These are phyloP conservation scores for Dipodomys ordii DNA, from an alignment of 2,113 vertebrate species.

Conservation along the genomic window DNA sequence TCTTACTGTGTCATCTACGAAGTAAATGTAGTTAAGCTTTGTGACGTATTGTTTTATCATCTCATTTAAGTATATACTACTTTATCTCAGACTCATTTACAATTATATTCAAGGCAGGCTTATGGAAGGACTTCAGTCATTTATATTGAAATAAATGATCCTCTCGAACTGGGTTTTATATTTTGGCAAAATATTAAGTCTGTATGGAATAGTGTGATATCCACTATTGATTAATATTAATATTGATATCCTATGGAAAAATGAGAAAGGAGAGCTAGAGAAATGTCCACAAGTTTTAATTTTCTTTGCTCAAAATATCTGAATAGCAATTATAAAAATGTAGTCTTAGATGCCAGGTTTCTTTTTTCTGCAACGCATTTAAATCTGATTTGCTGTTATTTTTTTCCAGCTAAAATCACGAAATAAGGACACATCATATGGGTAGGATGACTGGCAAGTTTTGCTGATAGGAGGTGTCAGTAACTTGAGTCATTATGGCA, in stretches of 20 bases:
- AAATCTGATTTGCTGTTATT: neutral
- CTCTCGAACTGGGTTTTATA: neutral
- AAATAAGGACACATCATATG: neutral
- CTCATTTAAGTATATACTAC: neutral
- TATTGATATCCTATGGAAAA: neutral
- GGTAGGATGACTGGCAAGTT: neutral
- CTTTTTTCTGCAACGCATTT: neutral
- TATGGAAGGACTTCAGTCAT: neutral
- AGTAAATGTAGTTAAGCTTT: neutral
- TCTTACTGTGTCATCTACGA: accelerated
- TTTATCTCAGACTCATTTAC: neutral
- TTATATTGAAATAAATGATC: neutral
- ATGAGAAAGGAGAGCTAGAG: neutral
- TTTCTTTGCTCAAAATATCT: slow-evolving; percentile 12
- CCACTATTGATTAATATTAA: neutral
- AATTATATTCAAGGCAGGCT: neutral
- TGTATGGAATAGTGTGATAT: neutral
- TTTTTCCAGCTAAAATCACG: slow-evolving; percentile 2
- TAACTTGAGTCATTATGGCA: neutral
- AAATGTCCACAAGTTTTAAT: neutral
- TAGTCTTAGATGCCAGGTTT: neutral
- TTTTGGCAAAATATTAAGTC: neutral
- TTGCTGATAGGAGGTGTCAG: neutral
- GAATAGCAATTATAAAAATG: neutral
- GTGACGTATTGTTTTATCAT: neutral